These are phyloP conservation scores for Choreutis nemorana DNA, from an alignment of 2,888 invertebrate species.

Conservation along the genomic window DNA sequence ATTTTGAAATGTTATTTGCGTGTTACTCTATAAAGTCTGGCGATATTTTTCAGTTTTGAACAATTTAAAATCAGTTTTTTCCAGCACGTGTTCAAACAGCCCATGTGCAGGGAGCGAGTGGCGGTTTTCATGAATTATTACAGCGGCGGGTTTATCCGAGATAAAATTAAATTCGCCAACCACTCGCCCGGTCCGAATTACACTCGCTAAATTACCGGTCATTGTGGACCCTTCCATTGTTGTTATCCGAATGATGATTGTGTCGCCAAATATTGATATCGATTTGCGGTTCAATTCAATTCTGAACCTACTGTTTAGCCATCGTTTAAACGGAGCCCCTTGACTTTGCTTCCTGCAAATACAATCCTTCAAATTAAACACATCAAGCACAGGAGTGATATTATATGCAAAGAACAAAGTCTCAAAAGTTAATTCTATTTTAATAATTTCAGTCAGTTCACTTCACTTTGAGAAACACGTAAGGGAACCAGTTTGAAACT, in stretches of 20 bases:
- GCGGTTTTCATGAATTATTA: slow-evolving; percentile 40
- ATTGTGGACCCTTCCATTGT: slow-evolving; percentile 31
- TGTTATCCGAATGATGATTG: slow-evolving; percentile 32
- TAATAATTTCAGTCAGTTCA: neutral
- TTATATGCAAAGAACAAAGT: no score
- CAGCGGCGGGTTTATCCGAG: slow-evolving; percentile 29
- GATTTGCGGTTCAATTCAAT: slow-evolving; percentile 23
- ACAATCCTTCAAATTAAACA: no score
- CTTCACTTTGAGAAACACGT: neutral
- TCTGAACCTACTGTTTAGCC: slow-evolving; percentile 10
- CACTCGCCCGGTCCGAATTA: slow-evolving; percentile 30
- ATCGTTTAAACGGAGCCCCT: slow-evolving; percentile 10
- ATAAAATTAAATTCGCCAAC: slow-evolving; percentile 48
- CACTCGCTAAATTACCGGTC: slow-evolving; percentile 44
- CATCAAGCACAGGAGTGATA: no score
- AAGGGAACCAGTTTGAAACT: slow-evolving; percentile 23
- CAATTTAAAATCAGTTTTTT: neutral
- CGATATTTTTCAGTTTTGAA: neutral
- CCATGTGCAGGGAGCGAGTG: slow-evolving; percentile 5
- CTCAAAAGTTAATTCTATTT: no score
- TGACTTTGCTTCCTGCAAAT: no score
- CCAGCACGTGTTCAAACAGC: neutral
- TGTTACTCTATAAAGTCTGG: no score
- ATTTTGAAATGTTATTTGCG: neutral
- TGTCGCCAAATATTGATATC: slow-evolving; percentile 33